phyloP scores from a whole-genome alignment of 2,113 vertebrate species.

The Lepisosteus oculatus region DNA sequence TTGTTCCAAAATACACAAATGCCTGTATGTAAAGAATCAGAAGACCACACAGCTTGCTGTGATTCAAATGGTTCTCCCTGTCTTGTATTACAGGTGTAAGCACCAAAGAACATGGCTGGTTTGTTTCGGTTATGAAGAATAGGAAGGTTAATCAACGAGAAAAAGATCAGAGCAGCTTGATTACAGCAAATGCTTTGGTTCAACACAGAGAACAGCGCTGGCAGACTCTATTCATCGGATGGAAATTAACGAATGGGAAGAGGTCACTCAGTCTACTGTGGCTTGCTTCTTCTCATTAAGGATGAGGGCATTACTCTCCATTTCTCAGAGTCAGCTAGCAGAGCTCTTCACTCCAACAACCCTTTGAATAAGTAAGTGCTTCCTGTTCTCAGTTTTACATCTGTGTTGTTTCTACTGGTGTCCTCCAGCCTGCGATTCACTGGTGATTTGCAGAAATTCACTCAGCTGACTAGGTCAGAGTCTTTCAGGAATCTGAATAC shows the following conservation, averaged over 20 bases:
- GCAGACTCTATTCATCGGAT: background rate
- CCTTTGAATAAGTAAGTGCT: too few relatives aligned
- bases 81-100: background rate
- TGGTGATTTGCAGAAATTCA: too few relatives aligned
- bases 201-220: background rate
- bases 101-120: background rate
- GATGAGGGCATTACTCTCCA: too few relatives aligned
- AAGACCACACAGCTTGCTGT: background rate
- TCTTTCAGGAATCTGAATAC: too few relatives aligned
- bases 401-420: too few relatives aligned
- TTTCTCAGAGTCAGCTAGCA: too few relatives aligned
- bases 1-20: background rate
- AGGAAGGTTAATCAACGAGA: background rate
- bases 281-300: background rate
- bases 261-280: constrained; percentile 3
- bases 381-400: too few relatives aligned
- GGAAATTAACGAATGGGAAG: background rate
- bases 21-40: too few relatives aligned
- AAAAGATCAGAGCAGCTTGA: background rate
- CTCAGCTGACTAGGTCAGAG: too few relatives aligned
- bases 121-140: too few relatives aligned
- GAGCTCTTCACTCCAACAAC: too few relatives aligned
- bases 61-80: background rate
- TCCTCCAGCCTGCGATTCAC: too few relatives aligned
- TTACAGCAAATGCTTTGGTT: background rate